Evolutionary conservation across 2,113 vertebrate genomes (phyloP).

Genomic region (Chelonoidis abingdonii): DNA sequence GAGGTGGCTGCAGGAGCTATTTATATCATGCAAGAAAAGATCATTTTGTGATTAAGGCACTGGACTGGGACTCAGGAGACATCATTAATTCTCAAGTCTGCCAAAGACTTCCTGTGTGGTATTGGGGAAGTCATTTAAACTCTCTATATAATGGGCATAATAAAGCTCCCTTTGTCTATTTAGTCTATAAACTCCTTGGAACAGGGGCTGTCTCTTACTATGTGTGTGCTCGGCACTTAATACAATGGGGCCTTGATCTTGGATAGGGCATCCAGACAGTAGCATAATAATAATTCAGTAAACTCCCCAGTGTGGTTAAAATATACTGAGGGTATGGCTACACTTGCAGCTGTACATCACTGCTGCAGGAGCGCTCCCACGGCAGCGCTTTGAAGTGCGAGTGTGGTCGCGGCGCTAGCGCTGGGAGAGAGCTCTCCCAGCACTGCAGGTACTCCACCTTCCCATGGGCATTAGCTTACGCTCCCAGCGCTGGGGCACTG

Average conservation of each 20-base stretch:
- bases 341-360: no score
- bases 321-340: fast-evolving
- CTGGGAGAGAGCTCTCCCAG: no score
- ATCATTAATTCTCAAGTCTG: background rate
- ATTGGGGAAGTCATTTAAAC: background rate
- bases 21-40: background rate
- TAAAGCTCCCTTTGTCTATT: background rate
- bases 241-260: background rate
- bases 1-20: background rate
- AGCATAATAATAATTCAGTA: fast-evolving
- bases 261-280: background rate
- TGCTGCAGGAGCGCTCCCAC: no score
- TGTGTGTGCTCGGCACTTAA: background rate
- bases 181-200: background rate
- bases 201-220: background rate
- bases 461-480: no score
- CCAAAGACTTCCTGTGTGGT: background rate
- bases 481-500: no score
- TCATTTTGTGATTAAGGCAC: background rate
- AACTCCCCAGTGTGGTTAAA: background rate
- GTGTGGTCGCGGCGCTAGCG: no score
- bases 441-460: no score
- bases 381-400: no score
- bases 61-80: background rate
- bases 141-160: background rate